Evolutionary conservation across 2,888 invertebrate species (phyloP).

Genomic region (Xanthia icteritia): DNA sequence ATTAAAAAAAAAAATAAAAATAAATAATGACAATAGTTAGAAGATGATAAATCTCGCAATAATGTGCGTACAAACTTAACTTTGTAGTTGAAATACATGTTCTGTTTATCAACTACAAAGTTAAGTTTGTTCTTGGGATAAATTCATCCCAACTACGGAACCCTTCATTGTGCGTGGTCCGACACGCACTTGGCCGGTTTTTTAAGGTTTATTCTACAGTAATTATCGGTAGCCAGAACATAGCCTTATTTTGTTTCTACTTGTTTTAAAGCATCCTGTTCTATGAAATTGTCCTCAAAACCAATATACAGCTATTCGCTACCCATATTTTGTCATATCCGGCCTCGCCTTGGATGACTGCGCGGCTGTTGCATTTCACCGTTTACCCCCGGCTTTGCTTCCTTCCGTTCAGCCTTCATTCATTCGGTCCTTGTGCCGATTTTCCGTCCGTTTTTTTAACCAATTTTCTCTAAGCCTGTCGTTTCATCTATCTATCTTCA

Average conservation of each 20-base stretch:
- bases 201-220: not conserved
- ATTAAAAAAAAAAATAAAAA: too few relatives aligned
- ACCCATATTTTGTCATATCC: constrained; percentile 56
- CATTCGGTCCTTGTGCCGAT: constrained; percentile 38
- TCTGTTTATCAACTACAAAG: too few relatives aligned
- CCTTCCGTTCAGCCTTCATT: constrained; percentile 57
- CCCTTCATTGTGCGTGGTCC: too few relatives aligned
- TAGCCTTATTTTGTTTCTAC: not conserved
- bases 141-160: too few relatives aligned
- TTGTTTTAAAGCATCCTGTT: not conserved
- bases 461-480: too few relatives aligned
- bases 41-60: too few relatives aligned
- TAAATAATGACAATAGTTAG: too few relatives aligned
- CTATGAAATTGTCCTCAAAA: constrained; percentile 33
- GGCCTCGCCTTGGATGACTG: constrained; percentile 30
- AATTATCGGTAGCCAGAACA: not conserved
- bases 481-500: constrained; percentile 34
- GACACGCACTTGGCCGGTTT: too few relatives aligned
- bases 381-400: constrained; percentile 42
- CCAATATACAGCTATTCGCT: constrained; percentile 15
- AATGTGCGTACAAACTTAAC: too few relatives aligned
- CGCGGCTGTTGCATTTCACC: constrained; percentile 57
- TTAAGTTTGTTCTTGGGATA: too few relatives aligned
- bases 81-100: too few relatives aligned
- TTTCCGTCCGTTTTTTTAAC: constrained; percentile 16